Evolutionary conservation across 2,888 invertebrate species (phyloP).

Genomic region (Lepidochrysops patricia): DNA sequence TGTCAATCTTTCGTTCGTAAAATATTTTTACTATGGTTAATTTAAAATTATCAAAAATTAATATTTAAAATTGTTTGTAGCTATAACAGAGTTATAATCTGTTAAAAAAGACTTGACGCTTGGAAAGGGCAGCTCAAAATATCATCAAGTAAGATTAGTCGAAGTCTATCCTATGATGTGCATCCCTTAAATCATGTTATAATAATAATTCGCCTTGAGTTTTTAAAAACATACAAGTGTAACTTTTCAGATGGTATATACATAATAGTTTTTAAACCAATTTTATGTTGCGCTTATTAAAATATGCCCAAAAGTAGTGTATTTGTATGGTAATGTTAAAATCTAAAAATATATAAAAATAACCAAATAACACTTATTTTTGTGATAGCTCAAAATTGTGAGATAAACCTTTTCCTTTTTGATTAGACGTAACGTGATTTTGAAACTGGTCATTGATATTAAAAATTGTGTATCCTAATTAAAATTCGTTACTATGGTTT

Average conservation of each 20-base stretch:
- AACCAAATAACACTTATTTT: too few relatives aligned
- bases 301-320: neutral
- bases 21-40: neutral
- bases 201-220: neutral
- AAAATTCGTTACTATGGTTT: too few relatives aligned
- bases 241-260: too few relatives aligned
- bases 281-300: too few relatives aligned
- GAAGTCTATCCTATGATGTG: neutral
- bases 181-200: neutral
- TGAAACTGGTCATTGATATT: too few relatives aligned
- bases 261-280: too few relatives aligned
- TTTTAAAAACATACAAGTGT: neutral
- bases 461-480: too few relatives aligned
- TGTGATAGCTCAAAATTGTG: too few relatives aligned
- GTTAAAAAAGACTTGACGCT: neutral
- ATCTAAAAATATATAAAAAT: neutral
- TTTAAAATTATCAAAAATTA: neutral
- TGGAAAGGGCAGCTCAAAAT: neutral
- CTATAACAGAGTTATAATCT: neutral
- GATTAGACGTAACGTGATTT: too few relatives aligned
- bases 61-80: neutral
- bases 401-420: too few relatives aligned
- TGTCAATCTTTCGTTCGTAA: neutral
- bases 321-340: neutral
- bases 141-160: neutral